These are phyloP conservation scores for Falco concolor DNA, from an alignment of 2,797 vertebrate species.

Conservation along the genomic window DNA sequence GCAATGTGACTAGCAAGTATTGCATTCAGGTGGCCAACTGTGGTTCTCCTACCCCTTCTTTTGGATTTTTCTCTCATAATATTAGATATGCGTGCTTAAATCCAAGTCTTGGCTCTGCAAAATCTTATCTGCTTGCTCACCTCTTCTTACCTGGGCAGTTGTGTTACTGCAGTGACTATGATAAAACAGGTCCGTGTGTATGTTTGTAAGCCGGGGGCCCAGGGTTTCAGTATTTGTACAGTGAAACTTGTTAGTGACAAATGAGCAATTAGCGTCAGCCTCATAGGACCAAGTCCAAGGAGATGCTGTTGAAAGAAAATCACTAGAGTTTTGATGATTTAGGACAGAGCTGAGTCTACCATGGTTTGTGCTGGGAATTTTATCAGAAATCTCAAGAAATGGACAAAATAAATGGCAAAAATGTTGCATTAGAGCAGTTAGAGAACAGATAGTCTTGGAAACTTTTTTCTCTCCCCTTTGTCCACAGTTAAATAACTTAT, in stretches of 20 bases:
- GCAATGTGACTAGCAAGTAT: background rate
- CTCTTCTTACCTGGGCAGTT: background rate
- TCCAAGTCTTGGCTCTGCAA: background rate
- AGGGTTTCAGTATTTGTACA: background rate
- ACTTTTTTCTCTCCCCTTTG: background rate
- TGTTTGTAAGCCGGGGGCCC: background rate
- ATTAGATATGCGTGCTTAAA: background rate
- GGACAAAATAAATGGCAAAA: background rate
- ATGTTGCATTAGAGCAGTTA: background rate
- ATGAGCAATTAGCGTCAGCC: background rate
- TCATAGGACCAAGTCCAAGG: background rate
- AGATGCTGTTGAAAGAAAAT: background rate
- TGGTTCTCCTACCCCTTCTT: background rate
- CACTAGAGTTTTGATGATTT: background rate
- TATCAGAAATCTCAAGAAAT: background rate
- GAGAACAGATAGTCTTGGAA: background rate
- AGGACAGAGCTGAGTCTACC: background rate
- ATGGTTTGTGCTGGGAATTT: background rate
- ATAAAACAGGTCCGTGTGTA: background rate
- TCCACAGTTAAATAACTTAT: background rate
- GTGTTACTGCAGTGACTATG: rapidly evolving
- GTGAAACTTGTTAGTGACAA: background rate
- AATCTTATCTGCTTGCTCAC: background rate
- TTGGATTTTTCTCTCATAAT: background rate
- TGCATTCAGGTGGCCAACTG: background rate